Evolutionary conservation across 2,113 vertebrate genomes (phyloP).

Genomic region (Pavo muticus): DNA sequence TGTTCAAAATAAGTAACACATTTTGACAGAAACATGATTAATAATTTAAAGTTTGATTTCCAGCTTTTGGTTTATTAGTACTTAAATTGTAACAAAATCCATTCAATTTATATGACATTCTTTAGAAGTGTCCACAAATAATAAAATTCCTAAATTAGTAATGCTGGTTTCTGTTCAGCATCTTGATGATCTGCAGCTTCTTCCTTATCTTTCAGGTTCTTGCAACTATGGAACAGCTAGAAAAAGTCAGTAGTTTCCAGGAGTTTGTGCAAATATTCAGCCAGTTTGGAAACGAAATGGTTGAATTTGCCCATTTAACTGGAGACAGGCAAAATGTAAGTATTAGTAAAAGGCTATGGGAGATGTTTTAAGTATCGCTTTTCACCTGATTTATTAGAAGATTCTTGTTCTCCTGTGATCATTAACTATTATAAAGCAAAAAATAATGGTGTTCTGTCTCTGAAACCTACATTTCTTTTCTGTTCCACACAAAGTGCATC

Average conservation of each 20-base stretch:
- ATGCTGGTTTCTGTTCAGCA: background rate
- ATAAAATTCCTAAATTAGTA: background rate
- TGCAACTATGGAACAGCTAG: conserved; percentile 94
- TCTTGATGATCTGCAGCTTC: background rate
- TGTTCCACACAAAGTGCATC: background rate
- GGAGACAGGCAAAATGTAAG: conserved; percentile 98
- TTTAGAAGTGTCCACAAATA: background rate
- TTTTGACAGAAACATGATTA: background rate
- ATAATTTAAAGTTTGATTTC: background rate
- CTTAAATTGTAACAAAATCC: background rate
- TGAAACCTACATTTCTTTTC: background rate
- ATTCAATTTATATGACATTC: background rate
- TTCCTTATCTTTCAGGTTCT: conserved; percentile 85
- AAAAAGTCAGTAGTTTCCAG: conserved; percentile 96
- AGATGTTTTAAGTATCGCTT: background rate
- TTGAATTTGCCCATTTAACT: conserved; percentile 98
- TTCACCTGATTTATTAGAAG: background rate
- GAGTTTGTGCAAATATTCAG: conserved; percentile 99
- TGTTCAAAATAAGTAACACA: background rate
- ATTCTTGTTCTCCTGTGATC: background rate
- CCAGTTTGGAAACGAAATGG: conserved; percentile 99
- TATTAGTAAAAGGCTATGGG: conserved; percentile 6
- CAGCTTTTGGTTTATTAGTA: background rate
- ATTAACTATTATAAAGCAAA: background rate
- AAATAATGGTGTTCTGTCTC: background rate